Percentiles rank a stretch among this genome's conserved stretches.
phyloP scores from a whole-genome alignment of 2,113 vertebrate genomes.

The Podilymbus podiceps region DNA sequence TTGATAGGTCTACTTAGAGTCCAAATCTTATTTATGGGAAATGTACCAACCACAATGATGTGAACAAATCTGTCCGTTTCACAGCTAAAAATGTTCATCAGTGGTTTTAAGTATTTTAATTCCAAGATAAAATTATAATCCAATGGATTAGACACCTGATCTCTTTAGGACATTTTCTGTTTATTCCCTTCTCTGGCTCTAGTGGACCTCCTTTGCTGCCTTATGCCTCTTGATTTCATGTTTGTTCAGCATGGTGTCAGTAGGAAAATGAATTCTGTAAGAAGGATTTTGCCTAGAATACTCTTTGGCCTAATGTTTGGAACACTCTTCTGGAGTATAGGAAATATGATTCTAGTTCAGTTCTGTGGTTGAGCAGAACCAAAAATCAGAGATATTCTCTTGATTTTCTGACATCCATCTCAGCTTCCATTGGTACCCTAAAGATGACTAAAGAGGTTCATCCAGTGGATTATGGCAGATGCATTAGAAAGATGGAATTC shows the following conservation, averaged over 20 bases:
- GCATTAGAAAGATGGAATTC: neutral
- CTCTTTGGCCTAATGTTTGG: neutral
- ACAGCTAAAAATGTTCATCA: neutral
- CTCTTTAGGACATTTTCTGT: neutral
- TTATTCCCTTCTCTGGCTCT: neutral
- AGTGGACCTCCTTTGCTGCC: neutral
- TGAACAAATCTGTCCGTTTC: neutral
- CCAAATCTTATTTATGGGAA: neutral
- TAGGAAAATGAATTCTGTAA: neutral
- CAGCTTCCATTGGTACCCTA: neutral
- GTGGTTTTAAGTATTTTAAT: neutral
- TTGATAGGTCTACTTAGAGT: neutral
- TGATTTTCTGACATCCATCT: neutral
- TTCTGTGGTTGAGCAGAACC: neutral
- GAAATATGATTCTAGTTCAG: neutral
- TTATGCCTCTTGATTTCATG: neutral
- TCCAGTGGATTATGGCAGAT: neutral
- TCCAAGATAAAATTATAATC: neutral
- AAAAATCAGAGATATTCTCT: neutral
- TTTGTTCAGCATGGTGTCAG: neutral
- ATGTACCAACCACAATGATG: neutral
- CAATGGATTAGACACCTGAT: neutral
- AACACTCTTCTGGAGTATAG: neutral
- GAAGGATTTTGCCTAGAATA: neutral
- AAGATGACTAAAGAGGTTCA: neutral